A percentile compares a stretch with the other conserved stretches of the same genome.
Evolutionary conservation across 1,140 invertebrate genomes (phyloP).

Genomic region (Anadara kagoshimensis): DNA sequence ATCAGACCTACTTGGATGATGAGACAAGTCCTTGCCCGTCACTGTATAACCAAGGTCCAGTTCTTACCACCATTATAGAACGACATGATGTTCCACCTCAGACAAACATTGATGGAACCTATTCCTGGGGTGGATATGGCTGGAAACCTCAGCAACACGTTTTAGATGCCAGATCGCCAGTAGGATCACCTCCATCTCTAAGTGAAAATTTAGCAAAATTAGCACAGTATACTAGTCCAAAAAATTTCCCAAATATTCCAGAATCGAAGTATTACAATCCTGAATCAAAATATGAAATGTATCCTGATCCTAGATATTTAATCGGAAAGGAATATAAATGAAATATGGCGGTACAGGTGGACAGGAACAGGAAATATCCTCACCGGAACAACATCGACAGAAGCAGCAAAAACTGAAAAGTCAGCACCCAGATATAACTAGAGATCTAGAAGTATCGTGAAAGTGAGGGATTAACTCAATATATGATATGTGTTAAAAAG

Average conservation of each 20-base stretch:
- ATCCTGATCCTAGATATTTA: slow-evolving; percentile 25
- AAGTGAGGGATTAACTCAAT: background rate
- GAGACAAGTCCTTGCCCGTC: slow-evolving; percentile 30
- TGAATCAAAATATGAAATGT: slow-evolving; percentile 40
- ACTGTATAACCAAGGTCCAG: slow-evolving; percentile 32
- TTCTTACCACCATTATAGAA: slow-evolving; percentile 42
- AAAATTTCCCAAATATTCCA: slow-evolving; percentile 27
- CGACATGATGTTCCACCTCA: slow-evolving; percentile 40
- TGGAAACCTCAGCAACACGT: slow-evolving; percentile 27
- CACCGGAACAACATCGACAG: slow-evolving; percentile 20
- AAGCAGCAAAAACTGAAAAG: slow-evolving; percentile 37
- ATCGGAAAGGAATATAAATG: slow-evolving; percentile 40
- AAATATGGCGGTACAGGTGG: slow-evolving; percentile 22
- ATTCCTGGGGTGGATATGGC: slow-evolving; percentile 39
- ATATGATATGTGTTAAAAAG: no score
- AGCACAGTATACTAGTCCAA: slow-evolving; percentile 36
- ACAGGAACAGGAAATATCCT: slow-evolving; percentile 6
- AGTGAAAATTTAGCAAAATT: slow-evolving; percentile 44
- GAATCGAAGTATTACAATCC: slow-evolving; percentile 35
- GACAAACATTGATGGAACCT: slow-evolving; percentile 32
- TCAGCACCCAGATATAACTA: slow-evolving; percentile 39
- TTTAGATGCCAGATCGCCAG: slow-evolving; percentile 2
- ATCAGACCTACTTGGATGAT: slow-evolving; percentile 36
- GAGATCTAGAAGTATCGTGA: slow-evolving; percentile 44
- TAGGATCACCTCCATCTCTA: slow-evolving; percentile 13